These are phyloP conservation scores for Drosophila birchii DNA, from an alignment of 2,888 invertebrate species.

Conservation along the genomic window DNA sequence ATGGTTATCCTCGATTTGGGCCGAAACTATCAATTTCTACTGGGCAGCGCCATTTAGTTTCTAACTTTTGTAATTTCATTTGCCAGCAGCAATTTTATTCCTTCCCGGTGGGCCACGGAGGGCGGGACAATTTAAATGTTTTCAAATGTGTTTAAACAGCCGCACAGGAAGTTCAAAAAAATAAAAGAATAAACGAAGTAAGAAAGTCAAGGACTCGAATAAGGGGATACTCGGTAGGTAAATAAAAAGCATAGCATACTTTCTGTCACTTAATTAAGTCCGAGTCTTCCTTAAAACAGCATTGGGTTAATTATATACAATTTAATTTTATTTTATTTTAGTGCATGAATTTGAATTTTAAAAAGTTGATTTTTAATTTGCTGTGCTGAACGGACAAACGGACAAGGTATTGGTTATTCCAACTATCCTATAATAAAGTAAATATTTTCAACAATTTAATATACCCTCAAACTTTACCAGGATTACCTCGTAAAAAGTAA, in stretches of 20 bases:
- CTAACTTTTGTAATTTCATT: constrained; percentile 39
- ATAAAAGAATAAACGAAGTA: neutral
- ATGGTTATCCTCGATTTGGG: constrained; percentile 24
- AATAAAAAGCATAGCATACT: neutral
- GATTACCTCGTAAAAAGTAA: constrained; percentile 8
- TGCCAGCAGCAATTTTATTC: constrained; percentile 37
- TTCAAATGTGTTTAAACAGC: constrained; percentile 23
- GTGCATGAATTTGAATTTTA: too few relatives aligned
- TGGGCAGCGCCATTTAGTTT: neutral
- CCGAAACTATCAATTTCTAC: constrained; percentile 37
- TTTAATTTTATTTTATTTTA: too few relatives aligned
- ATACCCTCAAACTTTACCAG: neutral
- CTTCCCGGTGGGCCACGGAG: constrained; percentile 7
- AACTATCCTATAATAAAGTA: neutral
- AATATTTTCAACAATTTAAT: neutral
- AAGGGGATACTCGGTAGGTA: neutral
- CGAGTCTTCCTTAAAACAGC: too few relatives aligned
- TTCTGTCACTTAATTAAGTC: neutral
- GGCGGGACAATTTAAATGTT: constrained; percentile 27
- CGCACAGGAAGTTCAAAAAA: constrained; percentile 15
- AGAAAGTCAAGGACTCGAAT: neutral
- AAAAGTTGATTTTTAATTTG: too few relatives aligned
- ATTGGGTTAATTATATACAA: too few relatives aligned
- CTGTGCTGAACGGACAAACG: neutral
- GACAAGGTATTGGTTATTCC: neutral